These are phyloP conservation scores for Orthosia cruda DNA, from an alignment of 2,888 invertebrate species.

Conservation along the genomic window DNA sequence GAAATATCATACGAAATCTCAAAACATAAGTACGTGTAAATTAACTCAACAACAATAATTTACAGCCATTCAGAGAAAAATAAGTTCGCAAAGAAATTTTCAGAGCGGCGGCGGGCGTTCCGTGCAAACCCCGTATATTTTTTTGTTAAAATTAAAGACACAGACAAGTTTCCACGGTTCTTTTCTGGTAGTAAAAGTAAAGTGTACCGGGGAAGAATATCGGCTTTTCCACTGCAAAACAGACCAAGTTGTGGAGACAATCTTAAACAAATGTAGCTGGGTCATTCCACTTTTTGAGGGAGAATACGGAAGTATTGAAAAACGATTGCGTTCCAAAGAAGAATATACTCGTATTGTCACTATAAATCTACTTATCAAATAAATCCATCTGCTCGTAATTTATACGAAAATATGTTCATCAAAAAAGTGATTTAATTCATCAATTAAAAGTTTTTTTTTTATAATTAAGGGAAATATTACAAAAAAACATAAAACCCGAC, in stretches of 20 bases:
- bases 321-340: too few relatives aligned
- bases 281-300: too few relatives aligned
- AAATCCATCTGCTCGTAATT: too few relatives aligned
- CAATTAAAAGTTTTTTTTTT: too few relatives aligned
- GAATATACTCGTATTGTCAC: too few relatives aligned
- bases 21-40: conserved; percentile 35
- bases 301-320: too few relatives aligned
- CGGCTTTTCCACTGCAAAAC: conserved; percentile 48
- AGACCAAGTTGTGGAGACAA: conserved; percentile 53
- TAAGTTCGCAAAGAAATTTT: conserved; percentile 58
- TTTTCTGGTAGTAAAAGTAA: conserved; percentile 60
- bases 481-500: too few relatives aligned
- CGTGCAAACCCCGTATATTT: conserved; percentile 31
- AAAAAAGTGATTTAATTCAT: too few relatives aligned
- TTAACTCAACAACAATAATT: conserved; percentile 50
- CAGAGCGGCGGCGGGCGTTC: conserved; percentile 21
- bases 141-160: conserved; percentile 59
- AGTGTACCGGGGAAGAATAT: conserved; percentile 55
- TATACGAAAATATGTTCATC: too few relatives aligned
- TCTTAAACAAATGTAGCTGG: conserved; percentile 43
- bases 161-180: conserved; percentile 54
- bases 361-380: too few relatives aligned
- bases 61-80: conserved; percentile 52
- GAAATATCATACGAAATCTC: conserved; percentile 26
- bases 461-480: too few relatives aligned